phyloP scores from a whole-genome alignment of 2,888 invertebrate genomes.

The Neoascia interrupta region DNA sequence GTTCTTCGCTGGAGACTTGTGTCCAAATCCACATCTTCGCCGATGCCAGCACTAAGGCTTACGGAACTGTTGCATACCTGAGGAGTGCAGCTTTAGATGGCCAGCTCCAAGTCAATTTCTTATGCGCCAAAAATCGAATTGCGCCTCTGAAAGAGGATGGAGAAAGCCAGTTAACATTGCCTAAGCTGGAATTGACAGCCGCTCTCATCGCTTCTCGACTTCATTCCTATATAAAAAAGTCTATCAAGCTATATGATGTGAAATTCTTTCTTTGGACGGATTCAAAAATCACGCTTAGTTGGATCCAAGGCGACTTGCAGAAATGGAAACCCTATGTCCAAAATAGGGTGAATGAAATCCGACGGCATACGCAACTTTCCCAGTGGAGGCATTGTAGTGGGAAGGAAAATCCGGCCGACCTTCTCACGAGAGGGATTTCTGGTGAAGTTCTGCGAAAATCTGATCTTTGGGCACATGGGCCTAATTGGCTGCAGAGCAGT shows the following conservation, averaged over 20 bases:
- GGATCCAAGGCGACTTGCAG: constrained; percentile 29
- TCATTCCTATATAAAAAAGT: neutral
- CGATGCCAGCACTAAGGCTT: constrained; percentile 28
- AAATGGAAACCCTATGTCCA: constrained; percentile 44
- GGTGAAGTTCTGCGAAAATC: constrained; percentile 15
- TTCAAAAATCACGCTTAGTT: constrained; percentile 10
- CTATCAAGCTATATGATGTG: neutral
- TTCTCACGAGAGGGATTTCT: constrained; percentile 28
- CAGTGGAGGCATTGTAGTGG: constrained; percentile 10
- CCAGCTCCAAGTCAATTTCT: neutral
- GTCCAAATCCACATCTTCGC: constrained; percentile 25
- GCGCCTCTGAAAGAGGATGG: constrained; percentile 13
- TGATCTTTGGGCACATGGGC: constrained; percentile 20
- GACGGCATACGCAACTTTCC: neutral
- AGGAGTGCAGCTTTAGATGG: neutral
- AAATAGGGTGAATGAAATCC: constrained; percentile 40
- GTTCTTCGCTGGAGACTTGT: neutral
- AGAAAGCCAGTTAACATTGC: constrained; percentile 20
- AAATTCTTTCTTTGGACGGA: neutral
- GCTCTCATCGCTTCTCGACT: constrained; percentile 17
- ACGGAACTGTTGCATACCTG: constrained; percentile 15
- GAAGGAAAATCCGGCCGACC: constrained; percentile 17
- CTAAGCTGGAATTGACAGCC: constrained; percentile 10
- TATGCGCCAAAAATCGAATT: constrained; percentile 5
- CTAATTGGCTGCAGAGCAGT: constrained; percentile 28